Evolutionary conservation across 1,140 invertebrate genomes (phyloP), one percentile per base, ranked within the genome.

Genomic region (Bombus waltoni): DNA sequence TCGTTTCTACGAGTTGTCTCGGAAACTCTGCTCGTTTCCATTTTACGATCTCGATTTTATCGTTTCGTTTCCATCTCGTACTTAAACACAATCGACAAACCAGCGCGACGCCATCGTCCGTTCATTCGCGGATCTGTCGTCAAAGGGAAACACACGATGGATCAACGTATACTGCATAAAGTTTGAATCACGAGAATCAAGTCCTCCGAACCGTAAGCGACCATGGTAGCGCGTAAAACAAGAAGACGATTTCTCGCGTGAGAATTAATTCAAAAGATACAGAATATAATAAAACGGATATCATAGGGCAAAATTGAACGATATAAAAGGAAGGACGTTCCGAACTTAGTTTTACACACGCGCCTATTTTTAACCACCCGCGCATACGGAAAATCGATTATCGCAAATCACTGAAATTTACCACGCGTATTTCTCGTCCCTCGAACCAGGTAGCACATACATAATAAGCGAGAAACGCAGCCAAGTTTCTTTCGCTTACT

Each of bases 1-100:
- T 66, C 71, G 62, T 53, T 68, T 74, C 80, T 47, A 35, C 59
- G 35, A 75, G 42, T 42, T 38, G 72, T 66, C 40, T n/a, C 32
- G 71, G 22, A 32, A 71, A 71, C 70, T 72, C 79, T 40, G 79
- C 68, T 81, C 79, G 79, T 83, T 75, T 10, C 25, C 81, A 32
- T 28, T 83, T 83, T 75, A 83, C 70, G 81, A 75, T 75, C 25
- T 15, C 9, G 71, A 74, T 42, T 83, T 75, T 75, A 75, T 83
- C 72, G 81, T 66, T 40, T 18, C 18, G 28, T 72, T 38, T 66
- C 18, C 53, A 66, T 66, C 57, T 28, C 71, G 71, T 25, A 35
- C 13, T 40, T 22, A 65, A 62, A 62, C 44, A 35, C 72, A 13
- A n/a, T 59, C 15, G 81, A 40, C 72, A 40, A 66, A 38, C 32